Evolutionary conservation across 2,113 vertebrate genomes (phyloP).

Genomic region (Trichechus manatus): DNA sequence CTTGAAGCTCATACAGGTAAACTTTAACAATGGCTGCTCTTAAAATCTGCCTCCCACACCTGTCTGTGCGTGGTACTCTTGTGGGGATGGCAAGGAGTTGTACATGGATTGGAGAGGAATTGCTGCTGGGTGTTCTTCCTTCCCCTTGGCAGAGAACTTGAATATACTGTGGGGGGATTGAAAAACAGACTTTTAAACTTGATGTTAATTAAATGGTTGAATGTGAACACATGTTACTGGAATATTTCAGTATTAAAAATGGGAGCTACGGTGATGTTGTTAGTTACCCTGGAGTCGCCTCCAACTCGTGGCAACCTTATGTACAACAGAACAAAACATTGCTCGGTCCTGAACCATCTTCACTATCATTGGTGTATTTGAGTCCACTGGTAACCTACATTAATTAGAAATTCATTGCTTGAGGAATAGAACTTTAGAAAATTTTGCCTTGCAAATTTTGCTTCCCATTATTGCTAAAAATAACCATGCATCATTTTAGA

Average conservation of each 20-base stretch:
- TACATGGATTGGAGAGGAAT: background rate
- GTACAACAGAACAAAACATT: background rate
- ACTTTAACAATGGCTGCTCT: background rate
- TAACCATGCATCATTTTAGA: conserved; percentile 55
- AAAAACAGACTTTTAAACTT: background rate
- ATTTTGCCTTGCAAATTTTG: background rate
- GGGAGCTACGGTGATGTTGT: background rate
- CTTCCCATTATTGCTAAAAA: background rate
- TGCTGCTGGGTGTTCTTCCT: background rate
- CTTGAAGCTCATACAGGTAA: background rate
- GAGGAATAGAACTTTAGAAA: background rate
- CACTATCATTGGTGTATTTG: background rate
- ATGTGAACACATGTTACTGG: background rate
- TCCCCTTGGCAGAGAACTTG: background rate
- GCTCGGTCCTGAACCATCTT: background rate
- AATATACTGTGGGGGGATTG: background rate
- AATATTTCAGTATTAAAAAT: background rate
- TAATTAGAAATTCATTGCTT: background rate
- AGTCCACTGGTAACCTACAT: background rate
- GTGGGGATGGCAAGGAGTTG: background rate
- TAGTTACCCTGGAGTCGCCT: background rate
- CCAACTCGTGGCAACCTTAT: background rate
- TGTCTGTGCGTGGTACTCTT: background rate
- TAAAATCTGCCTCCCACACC: background rate
- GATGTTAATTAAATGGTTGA: background rate